A percentile compares a stretch with the other conserved stretches of the same genome.
phyloP scores from a whole-genome alignment of 64 coral and sea anemone species.

The Actinia tenebrosa region DNA sequence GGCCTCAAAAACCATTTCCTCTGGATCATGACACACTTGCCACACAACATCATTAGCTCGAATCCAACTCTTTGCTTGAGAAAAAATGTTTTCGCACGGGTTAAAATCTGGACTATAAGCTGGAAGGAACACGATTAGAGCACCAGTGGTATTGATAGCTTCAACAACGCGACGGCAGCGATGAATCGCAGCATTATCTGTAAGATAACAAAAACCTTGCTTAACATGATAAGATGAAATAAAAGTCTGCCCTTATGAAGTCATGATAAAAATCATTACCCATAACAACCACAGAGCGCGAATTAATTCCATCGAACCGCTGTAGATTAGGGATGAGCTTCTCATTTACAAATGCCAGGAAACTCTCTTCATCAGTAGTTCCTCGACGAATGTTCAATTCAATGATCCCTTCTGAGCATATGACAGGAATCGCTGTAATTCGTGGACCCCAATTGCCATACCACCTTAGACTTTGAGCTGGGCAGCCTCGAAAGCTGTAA shows the following conservation, averaged over 20 bases:
- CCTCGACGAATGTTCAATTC: conserved; percentile 33
- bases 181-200: conserved; percentile 40
- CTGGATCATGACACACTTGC: conserved; percentile 14
- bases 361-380: not conserved
- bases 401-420: conserved; percentile 22
- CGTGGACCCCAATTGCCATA: not conserved
- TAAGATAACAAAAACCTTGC: not conserved
- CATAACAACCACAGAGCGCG: conserved; percentile 35
- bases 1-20: conserved; percentile 13
- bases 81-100: conserved; percentile 17
- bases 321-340: conserved; percentile 5
- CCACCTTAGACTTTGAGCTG: too few relatives aligned
- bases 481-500: too few relatives aligned
- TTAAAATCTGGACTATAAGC: conserved; percentile 22
- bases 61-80: conserved; percentile 27
- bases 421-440: conserved; percentile 16
- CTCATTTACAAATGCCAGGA: conserved; percentile 18
- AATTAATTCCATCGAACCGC: conserved; percentile 33
- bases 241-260: not conserved
- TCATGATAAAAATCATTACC: not conserved
- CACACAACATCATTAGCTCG: conserved; percentile 18
- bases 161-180: not conserved
- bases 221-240: not conserved
- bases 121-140: conserved; percentile 6
- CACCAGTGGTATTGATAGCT: conserved; percentile 26